Evolutionary conservation across 2,888 invertebrate species (phyloP).

Genomic region (Catocala sponsa): DNA sequence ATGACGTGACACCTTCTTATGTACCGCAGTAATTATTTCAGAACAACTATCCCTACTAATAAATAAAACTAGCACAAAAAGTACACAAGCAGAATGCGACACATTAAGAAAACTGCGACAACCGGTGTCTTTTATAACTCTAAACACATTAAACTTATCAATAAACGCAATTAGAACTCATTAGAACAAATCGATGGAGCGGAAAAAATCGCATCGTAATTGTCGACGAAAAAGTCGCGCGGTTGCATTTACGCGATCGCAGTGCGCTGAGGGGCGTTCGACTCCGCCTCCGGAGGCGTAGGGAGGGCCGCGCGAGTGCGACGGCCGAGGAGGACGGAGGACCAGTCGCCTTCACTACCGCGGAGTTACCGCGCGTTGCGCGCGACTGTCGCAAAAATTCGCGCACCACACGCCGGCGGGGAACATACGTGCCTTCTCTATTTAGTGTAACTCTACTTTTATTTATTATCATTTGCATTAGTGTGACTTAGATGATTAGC

Average conservation of each 20-base stretch:
- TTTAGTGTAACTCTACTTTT: slow-evolving; percentile 23
- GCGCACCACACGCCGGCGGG: slow-evolving; percentile 50
- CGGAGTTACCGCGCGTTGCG: slow-evolving; percentile 78
- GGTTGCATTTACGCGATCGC: slow-evolving; percentile 50
- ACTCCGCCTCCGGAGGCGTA: slow-evolving; percentile 78
- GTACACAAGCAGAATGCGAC: slow-evolving; percentile 8
- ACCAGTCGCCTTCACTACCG: slow-evolving; percentile 81
- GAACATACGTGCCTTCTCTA: slow-evolving; percentile 42
- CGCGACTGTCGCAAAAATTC: slow-evolving; percentile 64
- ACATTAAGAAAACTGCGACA: slow-evolving; percentile 54
- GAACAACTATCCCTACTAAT: slow-evolving; percentile 27
- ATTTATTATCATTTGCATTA: slow-evolving; percentile 26
- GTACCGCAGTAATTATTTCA: slow-evolving; percentile 40
- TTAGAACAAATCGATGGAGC: slow-evolving; percentile 77
- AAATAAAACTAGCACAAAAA: slow-evolving; percentile 39
- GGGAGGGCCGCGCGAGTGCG: slow-evolving; percentile 76
- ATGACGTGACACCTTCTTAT: slow-evolving; percentile 38
- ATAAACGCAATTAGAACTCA: slow-evolving; percentile 81
- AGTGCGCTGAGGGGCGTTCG: slow-evolving; percentile 60
- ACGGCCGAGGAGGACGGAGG: slow-evolving; percentile 76
- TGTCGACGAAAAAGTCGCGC: slow-evolving; percentile 70
- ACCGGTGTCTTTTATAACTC: slow-evolving; percentile 44
- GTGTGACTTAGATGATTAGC: slow-evolving; percentile 42
- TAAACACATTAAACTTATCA: slow-evolving; percentile 61
- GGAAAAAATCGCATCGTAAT: slow-evolving; percentile 66